phyloP scores from a whole-genome alignment of 2,113 vertebrate species.

The Pluvialis apricaria region DNA sequence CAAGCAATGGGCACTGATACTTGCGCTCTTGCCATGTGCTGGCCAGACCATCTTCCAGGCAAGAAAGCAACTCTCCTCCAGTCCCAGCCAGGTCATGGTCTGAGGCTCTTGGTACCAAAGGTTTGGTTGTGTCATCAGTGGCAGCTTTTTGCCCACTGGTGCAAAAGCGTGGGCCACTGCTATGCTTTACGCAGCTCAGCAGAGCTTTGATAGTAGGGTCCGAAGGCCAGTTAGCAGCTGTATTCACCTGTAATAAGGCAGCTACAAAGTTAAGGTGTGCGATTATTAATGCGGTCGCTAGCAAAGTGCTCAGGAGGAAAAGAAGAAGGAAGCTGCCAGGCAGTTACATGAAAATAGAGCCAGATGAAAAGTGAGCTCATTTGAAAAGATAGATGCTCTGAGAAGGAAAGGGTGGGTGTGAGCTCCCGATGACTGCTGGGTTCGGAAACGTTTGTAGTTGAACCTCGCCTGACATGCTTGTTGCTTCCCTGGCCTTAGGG shows the following conservation, averaged over 20 bases:
- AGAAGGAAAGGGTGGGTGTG: not conserved
- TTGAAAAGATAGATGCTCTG: not conserved
- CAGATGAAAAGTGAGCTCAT: not conserved
- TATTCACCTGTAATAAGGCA: not conserved
- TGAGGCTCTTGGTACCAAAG: not conserved
- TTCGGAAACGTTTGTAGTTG: not conserved
- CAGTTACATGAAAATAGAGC: not conserved
- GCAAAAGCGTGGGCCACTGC: not conserved
- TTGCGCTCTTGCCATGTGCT: not conserved
- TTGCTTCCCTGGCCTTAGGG: conserved; percentile 15
- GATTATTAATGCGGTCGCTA: not conserved
- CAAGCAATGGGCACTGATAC: not conserved
- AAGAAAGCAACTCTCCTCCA: not conserved
- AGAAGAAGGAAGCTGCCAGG: not conserved
- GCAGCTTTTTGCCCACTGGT: not conserved
- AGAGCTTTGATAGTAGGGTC: not conserved
- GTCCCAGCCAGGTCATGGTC: not conserved
- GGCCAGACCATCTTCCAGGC: not conserved
- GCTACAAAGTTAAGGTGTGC: not conserved
- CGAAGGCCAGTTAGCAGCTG: not conserved
- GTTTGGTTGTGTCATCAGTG: not conserved
- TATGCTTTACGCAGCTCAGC: not conserved
- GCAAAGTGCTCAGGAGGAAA: not conserved
- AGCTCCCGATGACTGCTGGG: not conserved
- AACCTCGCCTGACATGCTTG: not conserved